Evolutionary conservation across 2,797 vertebrate species (phyloP).

Genomic region (Myotis myotis): DNA sequence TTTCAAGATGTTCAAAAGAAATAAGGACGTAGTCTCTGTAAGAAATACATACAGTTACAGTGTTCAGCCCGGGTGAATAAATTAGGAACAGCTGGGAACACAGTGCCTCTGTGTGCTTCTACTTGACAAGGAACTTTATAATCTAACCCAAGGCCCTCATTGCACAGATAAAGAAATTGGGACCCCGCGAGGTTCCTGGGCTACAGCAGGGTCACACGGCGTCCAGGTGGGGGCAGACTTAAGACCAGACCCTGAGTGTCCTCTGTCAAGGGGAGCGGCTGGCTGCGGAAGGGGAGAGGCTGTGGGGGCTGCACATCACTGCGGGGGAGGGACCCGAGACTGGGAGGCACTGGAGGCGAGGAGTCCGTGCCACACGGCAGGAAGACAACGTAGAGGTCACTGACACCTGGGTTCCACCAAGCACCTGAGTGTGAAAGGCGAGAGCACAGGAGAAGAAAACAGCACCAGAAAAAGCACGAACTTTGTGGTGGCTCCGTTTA

Average conservation of each 20-base stretch:
- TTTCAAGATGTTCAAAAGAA: conserved; percentile 45
- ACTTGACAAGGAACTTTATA: conserved; percentile 15
- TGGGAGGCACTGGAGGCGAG: neutral
- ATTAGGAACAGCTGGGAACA: conserved; percentile 14
- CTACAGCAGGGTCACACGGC: neutral
- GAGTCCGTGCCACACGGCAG: neutral
- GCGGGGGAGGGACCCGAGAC: neutral
- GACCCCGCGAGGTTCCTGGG: neutral
- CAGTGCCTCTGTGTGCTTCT: neutral
- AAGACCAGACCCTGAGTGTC: neutral
- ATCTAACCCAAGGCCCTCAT: neutral
- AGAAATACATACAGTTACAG: neutral
- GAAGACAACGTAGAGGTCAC: neutral
- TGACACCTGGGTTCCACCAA: neutral
- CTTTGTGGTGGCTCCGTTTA: neutral
- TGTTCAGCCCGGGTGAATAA: neutral
- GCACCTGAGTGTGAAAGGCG: neutral
- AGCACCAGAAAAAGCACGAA: neutral
- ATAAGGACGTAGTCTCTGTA: neutral
- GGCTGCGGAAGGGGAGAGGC: neutral
- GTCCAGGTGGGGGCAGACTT: neutral
- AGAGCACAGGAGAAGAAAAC: neutral
- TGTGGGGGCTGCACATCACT: neutral
- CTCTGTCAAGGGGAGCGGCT: neutral
- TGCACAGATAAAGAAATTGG: neutral